Conservation (phyloP, 1,140 invertebrate genomes). For the Drosophila obscura region DNA sequence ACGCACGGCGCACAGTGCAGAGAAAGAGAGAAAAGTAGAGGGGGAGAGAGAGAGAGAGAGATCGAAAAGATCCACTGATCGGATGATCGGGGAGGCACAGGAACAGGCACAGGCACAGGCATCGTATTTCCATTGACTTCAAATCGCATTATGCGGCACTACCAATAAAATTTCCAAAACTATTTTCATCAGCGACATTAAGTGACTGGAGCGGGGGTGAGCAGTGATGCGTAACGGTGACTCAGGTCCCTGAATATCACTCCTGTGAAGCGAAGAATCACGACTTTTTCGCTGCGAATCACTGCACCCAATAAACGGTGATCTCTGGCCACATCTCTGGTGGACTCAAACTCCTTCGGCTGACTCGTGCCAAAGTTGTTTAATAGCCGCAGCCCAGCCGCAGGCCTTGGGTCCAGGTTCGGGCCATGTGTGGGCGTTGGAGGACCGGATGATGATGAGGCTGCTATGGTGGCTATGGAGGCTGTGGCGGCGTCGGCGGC, state of each 20-base stretch:
- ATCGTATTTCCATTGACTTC: constrained; percentile 34
- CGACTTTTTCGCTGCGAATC: constrained; percentile 16
- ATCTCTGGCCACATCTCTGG: constrained; percentile 24
- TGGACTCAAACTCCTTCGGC: constrained; percentile 18
- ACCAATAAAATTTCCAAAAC: constrained; percentile 62
- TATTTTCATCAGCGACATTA: constrained; percentile 45
- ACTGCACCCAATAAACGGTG: constrained; percentile 1
- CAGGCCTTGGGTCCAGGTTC: constrained; percentile 41
- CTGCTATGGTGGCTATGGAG: constrained; percentile 4
- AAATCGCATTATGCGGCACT: constrained; percentile 39
- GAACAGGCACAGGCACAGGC: not conserved
- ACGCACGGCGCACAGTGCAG: not conserved
- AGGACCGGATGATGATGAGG: constrained; percentile 9
- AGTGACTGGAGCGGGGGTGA: constrained; percentile 24
- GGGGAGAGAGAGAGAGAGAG: too few species aligned
- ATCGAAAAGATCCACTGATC: constrained; percentile 8
- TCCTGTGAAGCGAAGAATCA: not conserved
- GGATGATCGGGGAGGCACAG: constrained; percentile 4
- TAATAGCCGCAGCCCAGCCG: constrained; percentile 61
- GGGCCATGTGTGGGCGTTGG: constrained; percentile 61
- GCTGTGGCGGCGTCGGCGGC: constrained; percentile 12
- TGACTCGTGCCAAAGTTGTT: constrained; percentile 75
- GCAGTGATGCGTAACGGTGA: constrained; percentile 43
- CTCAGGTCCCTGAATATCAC: constrained; percentile 29
- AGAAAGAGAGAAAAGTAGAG: too few species aligned